A percentile compares a stretch with the other conserved stretches of the same genome.
Evolutionary conservation across 92 coral and sea anemone species (phyloP).

Genomic region (Epizoanthus ramosus): DNA sequence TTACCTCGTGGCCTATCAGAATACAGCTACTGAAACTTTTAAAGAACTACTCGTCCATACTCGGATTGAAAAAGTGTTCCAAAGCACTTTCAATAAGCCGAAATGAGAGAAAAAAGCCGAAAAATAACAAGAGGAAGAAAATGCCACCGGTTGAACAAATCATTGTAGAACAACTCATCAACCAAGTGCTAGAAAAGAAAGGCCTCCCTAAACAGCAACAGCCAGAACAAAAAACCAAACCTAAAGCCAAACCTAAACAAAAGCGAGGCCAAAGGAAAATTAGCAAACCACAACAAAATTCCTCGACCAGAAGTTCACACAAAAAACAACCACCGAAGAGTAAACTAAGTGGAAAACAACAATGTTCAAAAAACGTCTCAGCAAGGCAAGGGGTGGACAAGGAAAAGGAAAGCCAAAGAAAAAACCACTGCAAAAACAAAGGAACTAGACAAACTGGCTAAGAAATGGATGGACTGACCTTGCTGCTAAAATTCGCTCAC

Average conservation of each 20-base stretch:
- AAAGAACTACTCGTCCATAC: slow-evolving; percentile 21
- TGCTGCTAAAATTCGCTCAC: neutral
- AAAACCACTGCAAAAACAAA: slow-evolving; percentile 10
- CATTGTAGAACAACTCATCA: slow-evolving; percentile 20
- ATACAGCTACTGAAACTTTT: slow-evolving; percentile 19
- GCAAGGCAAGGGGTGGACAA: slow-evolving; percentile 15
- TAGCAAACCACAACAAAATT: slow-evolving; percentile 30
- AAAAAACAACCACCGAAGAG: slow-evolving; percentile 3
- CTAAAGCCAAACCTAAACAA: neutral
- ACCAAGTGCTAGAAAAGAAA: slow-evolving; percentile 22
- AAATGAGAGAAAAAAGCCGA: slow-evolving; percentile 8
- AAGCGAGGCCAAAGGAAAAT: slow-evolving; percentile 19
- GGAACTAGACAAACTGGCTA: slow-evolving; percentile 22
- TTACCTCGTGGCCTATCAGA: slow-evolving; percentile 19
- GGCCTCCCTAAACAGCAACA: slow-evolving; percentile 12
- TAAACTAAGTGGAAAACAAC: slow-evolving; percentile 9
- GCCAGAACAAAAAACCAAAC: slow-evolving; percentile 5
- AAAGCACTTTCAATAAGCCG: slow-evolving; percentile 12
- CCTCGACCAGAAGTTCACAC: neutral
- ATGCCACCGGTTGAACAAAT: slow-evolving; percentile 23
- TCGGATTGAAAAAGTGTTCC: slow-evolving; percentile 13
- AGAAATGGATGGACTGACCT: neutral
- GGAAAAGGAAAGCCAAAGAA: slow-evolving; percentile 24
- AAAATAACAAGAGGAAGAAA: slow-evolving; percentile 20
- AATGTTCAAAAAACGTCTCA: slow-evolving; percentile 16